Base-by-base conservation (phyloP, 1,140 invertebrate species). In the Trichoplusia ni region DNA sequence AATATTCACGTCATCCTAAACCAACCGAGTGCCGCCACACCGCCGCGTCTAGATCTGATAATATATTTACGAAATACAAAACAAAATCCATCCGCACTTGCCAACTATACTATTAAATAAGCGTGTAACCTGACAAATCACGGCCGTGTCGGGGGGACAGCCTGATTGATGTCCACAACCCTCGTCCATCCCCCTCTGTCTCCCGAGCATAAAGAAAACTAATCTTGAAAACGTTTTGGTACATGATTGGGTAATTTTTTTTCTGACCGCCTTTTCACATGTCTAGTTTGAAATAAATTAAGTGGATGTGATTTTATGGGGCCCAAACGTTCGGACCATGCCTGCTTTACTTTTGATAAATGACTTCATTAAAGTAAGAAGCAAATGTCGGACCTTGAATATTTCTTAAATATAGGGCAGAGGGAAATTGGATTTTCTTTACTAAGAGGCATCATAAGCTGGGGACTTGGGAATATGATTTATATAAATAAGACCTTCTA, bases 41-140 rank as follows among this genome's bases (percentile, higher is more conserved):
- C n/a, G n/a, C n/a, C n/a, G n/a, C n/a, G n/a, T n/a, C n/a, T n/a
- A n/a, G n/a, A n/a, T n/a, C n/a, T n/a, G n/a, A 51, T 51, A 4
- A 27, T 23, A 38, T 54, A 16, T 35, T 21, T 9, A 2, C 14
- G 16, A 35, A 21, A 46, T 4, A 33, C 21, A 7, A 35, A 27
- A 60, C 29, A 46, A 46, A 27, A 46, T 46, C 40, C 7, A 47
- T 58, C n/a, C 29, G 16, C 40, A 60, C 27, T 49, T 56, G 38
- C 40, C 18, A 46, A 42, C 27, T 35, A 25, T 49, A 62, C 61
- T 64, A 65, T 70, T 70, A 70, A 66, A 70, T 64, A 62, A 70
- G 64, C 68, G 64, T 54, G 61, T 59, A 56, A 40, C 33, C 40
- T 70, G 68, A 70, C 68, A 70, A 70, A 70, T 70, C 68, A 64